Evolutionary conservation across 2,113 vertebrate genomes (phyloP).

Genomic region (Pyxicephalus adspersus): DNA sequence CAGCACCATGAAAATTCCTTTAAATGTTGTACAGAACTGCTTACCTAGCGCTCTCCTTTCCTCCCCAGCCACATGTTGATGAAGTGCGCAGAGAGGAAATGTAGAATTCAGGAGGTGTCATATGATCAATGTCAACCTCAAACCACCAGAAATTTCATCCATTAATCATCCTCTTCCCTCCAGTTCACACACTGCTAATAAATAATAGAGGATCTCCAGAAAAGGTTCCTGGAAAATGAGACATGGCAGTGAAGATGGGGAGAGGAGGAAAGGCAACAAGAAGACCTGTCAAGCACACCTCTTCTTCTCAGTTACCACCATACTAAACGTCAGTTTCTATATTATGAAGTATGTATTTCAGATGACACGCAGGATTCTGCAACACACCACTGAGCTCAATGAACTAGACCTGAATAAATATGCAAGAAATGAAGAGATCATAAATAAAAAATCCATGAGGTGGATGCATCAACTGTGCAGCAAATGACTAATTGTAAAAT

Average conservation of each 20-base stretch:
- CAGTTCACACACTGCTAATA: neutral
- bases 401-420: no score
- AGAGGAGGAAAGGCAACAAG: no score
- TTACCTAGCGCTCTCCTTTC: neutral
- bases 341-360: no score
- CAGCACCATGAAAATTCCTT: neutral
- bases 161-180: conserved; percentile 25
- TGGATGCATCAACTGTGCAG: no score
- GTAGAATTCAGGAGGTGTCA: conserved; percentile 8
- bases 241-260: neutral
- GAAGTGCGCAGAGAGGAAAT: neutral
- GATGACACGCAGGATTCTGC: no score
- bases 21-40: neutral
- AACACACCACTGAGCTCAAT: no score
- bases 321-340: no score
- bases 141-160: neutral
- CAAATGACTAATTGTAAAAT: no score
- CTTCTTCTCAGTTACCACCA: no score
- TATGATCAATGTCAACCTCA: neutral
- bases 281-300: no score
- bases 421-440: no score
- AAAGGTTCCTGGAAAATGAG: conserved; percentile 30
- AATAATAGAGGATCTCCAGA: conserved; percentile 18
- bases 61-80: neutral
- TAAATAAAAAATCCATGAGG: no score